Conservation (phyloP, 2,113 vertebrate genomes). For the Tauraco erythrolophus region DNA sequence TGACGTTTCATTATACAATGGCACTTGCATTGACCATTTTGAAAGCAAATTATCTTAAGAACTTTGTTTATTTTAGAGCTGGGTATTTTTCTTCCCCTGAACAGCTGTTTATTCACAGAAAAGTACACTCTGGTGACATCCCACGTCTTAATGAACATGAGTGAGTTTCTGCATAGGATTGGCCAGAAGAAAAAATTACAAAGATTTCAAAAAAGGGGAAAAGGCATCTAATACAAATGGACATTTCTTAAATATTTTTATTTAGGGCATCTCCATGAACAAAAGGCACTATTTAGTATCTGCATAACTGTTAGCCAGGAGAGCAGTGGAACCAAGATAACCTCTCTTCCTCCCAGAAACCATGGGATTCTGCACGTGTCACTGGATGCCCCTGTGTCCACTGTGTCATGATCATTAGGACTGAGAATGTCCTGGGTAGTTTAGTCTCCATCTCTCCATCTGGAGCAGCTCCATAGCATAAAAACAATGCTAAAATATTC, state of each 20-base stretch:
- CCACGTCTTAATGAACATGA: not conserved
- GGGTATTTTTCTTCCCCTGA: slow-evolving; percentile 28
- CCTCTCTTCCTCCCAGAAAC: accelerated
- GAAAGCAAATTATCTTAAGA: slow-evolving; percentile 40
- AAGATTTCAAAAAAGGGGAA: not conserved
- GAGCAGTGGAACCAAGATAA: not conserved
- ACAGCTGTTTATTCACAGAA: slow-evolving; percentile 22
- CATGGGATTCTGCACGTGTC: not conserved
- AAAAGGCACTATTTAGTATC: not conserved
- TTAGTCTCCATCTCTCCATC: not conserved
- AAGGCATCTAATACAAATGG: not conserved
- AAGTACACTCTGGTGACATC: not conserved
- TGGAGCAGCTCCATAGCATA: not conserved
- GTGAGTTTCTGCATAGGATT: not conserved
- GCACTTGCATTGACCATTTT: not conserved
- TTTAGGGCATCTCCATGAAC: not conserved
- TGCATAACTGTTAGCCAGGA: not conserved
- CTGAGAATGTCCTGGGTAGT: not conserved
- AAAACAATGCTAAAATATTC: not conserved
- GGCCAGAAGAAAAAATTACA: not conserved
- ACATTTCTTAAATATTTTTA: not conserved
- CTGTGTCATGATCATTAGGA: not conserved
- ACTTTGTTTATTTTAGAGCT: slow-evolving; percentile 37
- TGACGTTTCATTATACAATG: slow-evolving; percentile 14
- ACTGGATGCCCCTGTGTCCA: not conserved